Percentiles rank a stretch among this genome's conserved stretches.
phyloP scores from a whole-genome alignment of 2,113 vertebrate species.

The Hippocampus barbouri region DNA sequence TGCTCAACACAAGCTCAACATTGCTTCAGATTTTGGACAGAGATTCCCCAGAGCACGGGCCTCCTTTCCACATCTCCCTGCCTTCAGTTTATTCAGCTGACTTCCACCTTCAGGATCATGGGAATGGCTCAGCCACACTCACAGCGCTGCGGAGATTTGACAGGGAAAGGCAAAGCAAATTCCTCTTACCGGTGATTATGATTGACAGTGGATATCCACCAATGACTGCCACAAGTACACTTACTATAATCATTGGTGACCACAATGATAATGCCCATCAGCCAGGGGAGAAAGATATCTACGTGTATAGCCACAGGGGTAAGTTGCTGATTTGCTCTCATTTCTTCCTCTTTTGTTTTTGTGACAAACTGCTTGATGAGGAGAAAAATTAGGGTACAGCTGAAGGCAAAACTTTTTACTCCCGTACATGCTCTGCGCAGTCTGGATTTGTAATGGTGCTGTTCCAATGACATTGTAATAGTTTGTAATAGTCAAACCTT shows the following conservation, averaged over 20 bases:
- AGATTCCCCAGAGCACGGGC: conserved; percentile 77
- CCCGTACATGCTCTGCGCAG: conserved; percentile 26
- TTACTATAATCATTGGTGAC: conserved; percentile 82
- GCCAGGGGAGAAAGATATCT: conserved; percentile 80
- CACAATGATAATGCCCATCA: conserved; percentile 84
- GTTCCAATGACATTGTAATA: conserved; percentile 33
- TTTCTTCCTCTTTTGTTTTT: conserved; percentile 17
- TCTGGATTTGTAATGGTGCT: conserved; percentile 50
- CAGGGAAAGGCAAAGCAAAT: conserved; percentile 79
- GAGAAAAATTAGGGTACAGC: conserved; percentile 20
- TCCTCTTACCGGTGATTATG: conserved; percentile 79
- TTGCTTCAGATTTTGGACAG: conserved; percentile 77
- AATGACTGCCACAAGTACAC: conserved; percentile 79
- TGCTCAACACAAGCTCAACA: conserved; percentile 74
- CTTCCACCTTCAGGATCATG: conserved; percentile 83
- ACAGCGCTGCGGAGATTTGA: conserved; percentile 82
- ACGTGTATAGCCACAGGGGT: conserved; percentile 78
- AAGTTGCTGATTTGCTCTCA: conserved; percentile 37
- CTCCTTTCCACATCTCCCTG: conserved; percentile 77
- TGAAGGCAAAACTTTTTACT: conserved; percentile 36
- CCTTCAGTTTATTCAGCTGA: conserved; percentile 67
- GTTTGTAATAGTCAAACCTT: conserved; percentile 8
- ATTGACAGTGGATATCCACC: conserved; percentile 80
- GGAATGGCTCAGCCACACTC: conserved; percentile 80
- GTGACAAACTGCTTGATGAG: conserved; percentile 28